phyloP scores from a whole-genome alignment of 2,888 invertebrate genomes.

The Balanococcus diminutus region DNA sequence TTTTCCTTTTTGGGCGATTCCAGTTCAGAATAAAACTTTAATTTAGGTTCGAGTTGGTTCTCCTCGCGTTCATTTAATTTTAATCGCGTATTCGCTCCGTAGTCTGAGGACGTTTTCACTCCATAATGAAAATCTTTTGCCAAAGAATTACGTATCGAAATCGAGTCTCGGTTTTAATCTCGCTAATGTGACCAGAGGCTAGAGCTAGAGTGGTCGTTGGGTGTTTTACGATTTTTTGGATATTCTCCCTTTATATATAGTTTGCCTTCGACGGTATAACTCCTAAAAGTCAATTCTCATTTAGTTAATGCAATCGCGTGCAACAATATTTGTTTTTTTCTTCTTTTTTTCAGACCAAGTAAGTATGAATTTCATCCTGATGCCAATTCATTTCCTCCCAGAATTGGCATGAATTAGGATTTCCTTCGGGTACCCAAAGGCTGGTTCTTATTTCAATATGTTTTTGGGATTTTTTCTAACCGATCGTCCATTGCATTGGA shows the following conservation, averaged over 20 bases:
- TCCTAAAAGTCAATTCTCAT: not conserved
- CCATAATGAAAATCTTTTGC: not conserved
- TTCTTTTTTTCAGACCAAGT: not conserved
- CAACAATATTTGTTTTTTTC: not conserved
- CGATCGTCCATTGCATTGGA: not conserved
- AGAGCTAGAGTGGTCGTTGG: not conserved
- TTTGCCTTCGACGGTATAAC: not conserved
- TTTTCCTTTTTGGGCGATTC: not conserved
- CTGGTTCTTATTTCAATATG: not conserved
- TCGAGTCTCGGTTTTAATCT: not conserved
- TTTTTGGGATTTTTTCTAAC: not conserved
- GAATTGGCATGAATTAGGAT: not conserved
- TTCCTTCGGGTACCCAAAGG: not conserved
- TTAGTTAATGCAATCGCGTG: conserved; percentile 9
- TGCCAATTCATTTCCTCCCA: not conserved
- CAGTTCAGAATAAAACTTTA: not conserved
- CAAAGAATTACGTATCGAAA: not conserved
- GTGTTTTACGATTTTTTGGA: not conserved
- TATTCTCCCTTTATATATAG: not conserved
- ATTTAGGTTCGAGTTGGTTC: not conserved
- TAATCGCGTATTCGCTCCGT: not conserved
- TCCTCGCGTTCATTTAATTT: not conserved
- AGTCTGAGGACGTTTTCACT: not conserved
- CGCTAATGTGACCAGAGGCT: not conserved
- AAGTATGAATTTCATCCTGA: not conserved